Evolutionary conservation across 1,140 invertebrate genomes (phyloP).

Genomic region (Meloidogyne floridensis): DNA sequence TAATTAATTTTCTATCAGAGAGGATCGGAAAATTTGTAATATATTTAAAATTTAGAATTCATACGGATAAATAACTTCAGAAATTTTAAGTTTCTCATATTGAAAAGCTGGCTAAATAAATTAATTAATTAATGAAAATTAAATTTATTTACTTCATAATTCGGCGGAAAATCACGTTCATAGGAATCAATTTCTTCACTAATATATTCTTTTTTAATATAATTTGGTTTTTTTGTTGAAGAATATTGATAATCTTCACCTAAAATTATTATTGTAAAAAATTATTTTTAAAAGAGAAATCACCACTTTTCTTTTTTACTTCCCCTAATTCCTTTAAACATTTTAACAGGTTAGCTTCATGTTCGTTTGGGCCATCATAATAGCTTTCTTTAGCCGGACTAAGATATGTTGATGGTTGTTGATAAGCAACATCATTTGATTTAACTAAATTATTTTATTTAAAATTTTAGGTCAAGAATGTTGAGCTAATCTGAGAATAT

Average conservation of each 20-base stretch:
- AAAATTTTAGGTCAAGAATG: too few relatives aligned
- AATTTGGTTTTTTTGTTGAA: not conserved
- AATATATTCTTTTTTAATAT: not conserved
- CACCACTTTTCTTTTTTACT: not conserved
- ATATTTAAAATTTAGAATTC: not conserved
- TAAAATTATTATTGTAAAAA: not conserved
- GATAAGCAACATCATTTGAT: not conserved
- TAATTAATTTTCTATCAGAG: too few relatives aligned
- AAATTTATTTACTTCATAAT: not conserved
- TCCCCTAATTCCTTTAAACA: slow-evolving; percentile 4
- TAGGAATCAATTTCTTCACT: not conserved
- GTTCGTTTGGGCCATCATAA: not conserved
- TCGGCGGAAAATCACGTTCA: not conserved
- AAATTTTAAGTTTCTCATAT: not conserved
- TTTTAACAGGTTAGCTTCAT: not conserved
- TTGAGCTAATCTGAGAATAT: too few relatives aligned
- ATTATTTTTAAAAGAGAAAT: not conserved
- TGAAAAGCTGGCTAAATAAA: not conserved
- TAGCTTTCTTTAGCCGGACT: not conserved
- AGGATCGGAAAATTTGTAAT: too few relatives aligned
- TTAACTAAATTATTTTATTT: slow-evolving; percentile 1
- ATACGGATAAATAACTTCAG: not conserved
- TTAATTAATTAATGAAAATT: not conserved
- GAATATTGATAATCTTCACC: not conserved
- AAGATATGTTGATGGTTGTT: not conserved